These are phyloP conservation scores for Spongilla lacustris DNA, from an alignment of 37 sponge, comb jelly and placozoan genomes.

Conservation along the genomic window DNA sequence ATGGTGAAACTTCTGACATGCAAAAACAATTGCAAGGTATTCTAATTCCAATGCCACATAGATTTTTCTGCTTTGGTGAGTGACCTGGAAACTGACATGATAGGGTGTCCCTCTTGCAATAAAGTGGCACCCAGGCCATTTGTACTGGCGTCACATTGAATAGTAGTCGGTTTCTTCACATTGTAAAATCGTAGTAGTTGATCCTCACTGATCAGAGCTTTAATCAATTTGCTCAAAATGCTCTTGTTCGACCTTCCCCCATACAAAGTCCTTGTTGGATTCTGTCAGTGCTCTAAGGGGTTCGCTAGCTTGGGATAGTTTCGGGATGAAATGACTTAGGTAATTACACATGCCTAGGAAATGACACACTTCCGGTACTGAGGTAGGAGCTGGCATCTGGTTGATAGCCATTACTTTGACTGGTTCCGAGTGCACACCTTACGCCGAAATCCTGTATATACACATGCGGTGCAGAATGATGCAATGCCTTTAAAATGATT, in stretches of 20 bases:
- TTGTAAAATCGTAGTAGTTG: slow-evolving; percentile 18
- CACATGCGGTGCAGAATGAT: too few relatives aligned
- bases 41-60: slow-evolving; percentile 32
- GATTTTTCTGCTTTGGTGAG: slow-evolving; percentile 16
- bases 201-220: slow-evolving; percentile 2
- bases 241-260: neutral
- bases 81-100: slow-evolving; percentile 32
- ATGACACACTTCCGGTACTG: neutral
- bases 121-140: slow-evolving; percentile 27
- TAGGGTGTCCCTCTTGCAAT: slow-evolving; percentile 24
- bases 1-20: slow-evolving; percentile 30
- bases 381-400: neutral
- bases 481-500: too few relatives aligned
- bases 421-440: slow-evolving; percentile 16
- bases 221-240: neutral
- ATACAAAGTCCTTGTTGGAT: neutral
- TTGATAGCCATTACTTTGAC: slow-evolving; percentile 17
- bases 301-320: neutral
- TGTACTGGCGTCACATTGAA: slow-evolving; percentile 32
- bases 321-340: neutral
- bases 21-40: slow-evolving; percentile 22
- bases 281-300: neutral
- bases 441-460: neutral
- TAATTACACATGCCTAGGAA: neutral
- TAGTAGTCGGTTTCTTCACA: neutral